These are phyloP conservation scores for Garra rufa DNA, from an alignment of 2,113 vertebrate genomes.

Conservation along the genomic window DNA sequence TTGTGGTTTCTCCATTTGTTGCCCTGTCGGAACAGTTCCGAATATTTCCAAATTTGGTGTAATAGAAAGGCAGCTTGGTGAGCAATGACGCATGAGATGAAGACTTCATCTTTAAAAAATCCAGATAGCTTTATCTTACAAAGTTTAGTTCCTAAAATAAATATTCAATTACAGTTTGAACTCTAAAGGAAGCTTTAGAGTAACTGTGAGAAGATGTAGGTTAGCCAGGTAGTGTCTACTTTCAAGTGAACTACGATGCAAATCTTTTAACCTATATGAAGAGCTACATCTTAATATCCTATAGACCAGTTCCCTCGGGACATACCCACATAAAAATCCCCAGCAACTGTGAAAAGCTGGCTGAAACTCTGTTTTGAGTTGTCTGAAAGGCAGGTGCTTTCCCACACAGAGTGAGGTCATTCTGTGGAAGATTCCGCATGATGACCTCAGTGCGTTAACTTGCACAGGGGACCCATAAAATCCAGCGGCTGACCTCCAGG, in stretches of 20 bases:
- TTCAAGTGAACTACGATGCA: not conserved
- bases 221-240: constrained; percentile 2
- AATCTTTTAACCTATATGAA: not conserved
- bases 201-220: not conserved
- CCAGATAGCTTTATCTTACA: constrained; percentile 8
- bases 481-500: constrained; percentile 37
- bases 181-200: not conserved
- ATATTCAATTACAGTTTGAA: not conserved
- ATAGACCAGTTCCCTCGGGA: not conserved
- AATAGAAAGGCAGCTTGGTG: not conserved
- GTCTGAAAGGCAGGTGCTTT: constrained; percentile 60
- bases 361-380: constrained; percentile 39
- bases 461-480: constrained; percentile 53
- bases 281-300: not conserved
- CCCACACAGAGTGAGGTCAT: constrained; percentile 57
- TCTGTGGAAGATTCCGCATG: constrained; percentile 53
- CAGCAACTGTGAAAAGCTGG: constrained; percentile 25
- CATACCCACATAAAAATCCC: constrained; percentile 38
- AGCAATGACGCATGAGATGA: not conserved
- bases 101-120: not conserved
- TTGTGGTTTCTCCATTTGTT: constrained; percentile 2
- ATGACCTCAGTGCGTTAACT: constrained; percentile 57
- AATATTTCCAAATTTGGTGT: constrained; percentile 27
- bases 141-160: not conserved
- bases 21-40: not conserved